Evolutionary conservation across 2,888 invertebrate genomes (phyloP), one percentile per base, ranked within the genome.

Genomic region (Eustalomyia histrio): DNA sequence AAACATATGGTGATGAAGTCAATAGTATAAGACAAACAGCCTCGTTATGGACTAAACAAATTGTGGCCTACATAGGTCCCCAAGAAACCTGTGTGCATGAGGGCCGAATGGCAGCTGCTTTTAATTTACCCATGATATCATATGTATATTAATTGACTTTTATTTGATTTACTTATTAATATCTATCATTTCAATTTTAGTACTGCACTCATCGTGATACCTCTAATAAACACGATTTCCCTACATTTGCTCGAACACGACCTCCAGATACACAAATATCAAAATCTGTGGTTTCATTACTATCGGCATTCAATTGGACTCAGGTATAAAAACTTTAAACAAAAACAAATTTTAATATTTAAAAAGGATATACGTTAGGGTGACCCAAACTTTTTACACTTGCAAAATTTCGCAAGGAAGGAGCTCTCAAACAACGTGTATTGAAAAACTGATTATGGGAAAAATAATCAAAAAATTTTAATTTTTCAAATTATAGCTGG

Each of bases 201-300:
- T 97, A 95, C 90, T 98, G 98, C 91, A 95, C 97, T 1, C 95
- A 97, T 90, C 95, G 95, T 79, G 96, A 96, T 85, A 96, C 96
- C 71, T 97, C 97, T 29, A 95, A 97, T 91, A 97, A 97, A 90
- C 92, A 92, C 18, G 93, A 95, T 87, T 98, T 96, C 90, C 95
- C 97, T 9, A 98, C 98, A 14, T 98, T 98, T 90, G 97, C 96
- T 0, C 92, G 98, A 84, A 97, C 97, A 0, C 93, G 96, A 55
- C 98, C 98, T 0, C 97, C 97, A 0, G 97, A 97, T 90, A 97
- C 96, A 69, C 97, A 97, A 91, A 97, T 98, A 84, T 97, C 97
- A 7, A 96, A 97, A 90, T 97, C 97, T 1, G 96, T 98, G 7
- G 95, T 96, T 74, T 95, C 97, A 6, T 94, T 97, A 60, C 92